A percentile compares a stretch with the other conserved stretches of the same genome.
Evolutionary conservation across 2,888 invertebrate species (phyloP).

Genomic region (Dyspetes luteomarginatus): DNA sequence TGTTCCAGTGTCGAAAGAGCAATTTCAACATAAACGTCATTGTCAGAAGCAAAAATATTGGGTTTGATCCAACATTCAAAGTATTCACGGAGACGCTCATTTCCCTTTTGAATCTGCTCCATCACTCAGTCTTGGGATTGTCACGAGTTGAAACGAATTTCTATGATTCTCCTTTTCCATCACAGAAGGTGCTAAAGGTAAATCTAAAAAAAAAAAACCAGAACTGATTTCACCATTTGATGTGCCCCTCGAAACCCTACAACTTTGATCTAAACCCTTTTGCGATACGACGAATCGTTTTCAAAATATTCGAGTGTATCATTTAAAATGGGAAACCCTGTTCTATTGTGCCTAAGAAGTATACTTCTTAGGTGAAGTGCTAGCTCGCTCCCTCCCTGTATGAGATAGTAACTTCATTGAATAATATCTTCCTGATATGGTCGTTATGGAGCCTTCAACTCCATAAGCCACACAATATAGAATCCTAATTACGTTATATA

Average conservation of each 20-base stretch:
- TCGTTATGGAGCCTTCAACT: no score
- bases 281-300: no score
- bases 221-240: no score
- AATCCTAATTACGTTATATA: not conserved
- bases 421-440: no score
- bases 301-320: no score
- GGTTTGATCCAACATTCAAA: conserved; percentile 90
- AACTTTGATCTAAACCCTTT: no score
- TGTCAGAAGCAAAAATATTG: conserved; percentile 86
- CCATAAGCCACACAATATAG: not conserved
- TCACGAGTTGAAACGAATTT: conserved; percentile 92
- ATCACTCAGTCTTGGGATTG: conserved; percentile 88
- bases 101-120: conserved; percentile 89
- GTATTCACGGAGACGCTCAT: conserved; percentile 89
- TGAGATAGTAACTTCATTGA: no score
- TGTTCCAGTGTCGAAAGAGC: conserved; percentile 87
- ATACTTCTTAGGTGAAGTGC: no score
- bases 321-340: no score
- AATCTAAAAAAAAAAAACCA: not conserved
- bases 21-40: conserved; percentile 88
- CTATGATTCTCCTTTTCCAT: conserved; percentile 86
- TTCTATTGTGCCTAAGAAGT: no score
- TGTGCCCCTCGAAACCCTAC: no score
- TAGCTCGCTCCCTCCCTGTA: no score
- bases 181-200: conserved; percentile 70